Evolutionary conservation across 92 coral and sea anemone genomes (phyloP).

Genomic region (Parazoanthus swiftii): DNA sequence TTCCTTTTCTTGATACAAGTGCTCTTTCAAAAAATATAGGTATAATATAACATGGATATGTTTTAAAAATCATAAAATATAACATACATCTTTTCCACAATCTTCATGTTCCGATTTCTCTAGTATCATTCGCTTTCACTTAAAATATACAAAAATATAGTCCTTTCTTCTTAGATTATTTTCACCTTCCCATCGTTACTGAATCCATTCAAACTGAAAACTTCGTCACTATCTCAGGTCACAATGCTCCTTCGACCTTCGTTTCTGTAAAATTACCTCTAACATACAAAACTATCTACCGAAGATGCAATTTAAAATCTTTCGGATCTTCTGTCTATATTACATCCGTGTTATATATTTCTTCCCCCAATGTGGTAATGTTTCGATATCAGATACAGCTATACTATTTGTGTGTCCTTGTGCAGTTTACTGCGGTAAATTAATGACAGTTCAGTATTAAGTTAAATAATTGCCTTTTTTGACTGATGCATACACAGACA

Average conservation of each 20-base stretch:
- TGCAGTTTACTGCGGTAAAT: neutral
- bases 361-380: neutral
- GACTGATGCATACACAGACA: neutral
- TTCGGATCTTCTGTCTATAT: neutral
- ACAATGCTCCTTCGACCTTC: neutral
- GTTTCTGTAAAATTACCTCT: neutral
- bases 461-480: neutral
- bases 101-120: neutral
- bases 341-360: neutral
- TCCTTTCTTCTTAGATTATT: neutral
- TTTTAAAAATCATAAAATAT: neutral
- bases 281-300: neutral
- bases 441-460: neutral
- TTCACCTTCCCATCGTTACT: neutral
- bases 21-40: neutral
- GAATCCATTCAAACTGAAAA: neutral
- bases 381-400: neutral
- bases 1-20: neutral
- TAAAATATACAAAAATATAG: slow-evolving; percentile 13
- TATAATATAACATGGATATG: neutral
- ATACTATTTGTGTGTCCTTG: neutral
- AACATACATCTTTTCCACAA: neutral
- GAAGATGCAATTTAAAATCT: neutral
- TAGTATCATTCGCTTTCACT: neutral
- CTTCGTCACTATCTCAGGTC: neutral